phyloP scores from a whole-genome alignment of 2,797 vertebrate genomes.

The Hoplostethus atlanticus region DNA sequence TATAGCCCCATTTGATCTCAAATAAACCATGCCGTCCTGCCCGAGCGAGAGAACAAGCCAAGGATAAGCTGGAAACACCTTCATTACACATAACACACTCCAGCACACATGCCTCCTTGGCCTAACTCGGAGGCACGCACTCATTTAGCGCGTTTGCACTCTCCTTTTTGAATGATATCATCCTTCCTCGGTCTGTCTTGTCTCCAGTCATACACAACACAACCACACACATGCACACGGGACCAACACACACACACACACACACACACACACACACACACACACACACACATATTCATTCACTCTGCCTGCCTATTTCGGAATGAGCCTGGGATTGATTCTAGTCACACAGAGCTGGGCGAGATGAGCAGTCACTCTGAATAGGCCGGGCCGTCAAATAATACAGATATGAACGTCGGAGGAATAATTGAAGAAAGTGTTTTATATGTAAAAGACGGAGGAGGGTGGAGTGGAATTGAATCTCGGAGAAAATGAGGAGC shows the following conservation, averaged over 20 bases:
- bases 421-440: conserved; percentile 86
- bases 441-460: conserved; percentile 87
- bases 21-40: conserved; percentile 71
- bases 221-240: conserved; percentile 45
- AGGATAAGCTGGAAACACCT: conserved; percentile 63
- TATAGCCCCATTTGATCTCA: conserved; percentile 76
- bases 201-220: conserved; percentile 68
- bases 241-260: conserved; percentile 26
- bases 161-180: conserved; percentile 52
- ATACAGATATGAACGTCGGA: conserved; percentile 82
- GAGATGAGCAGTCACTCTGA: conserved; percentile 80
- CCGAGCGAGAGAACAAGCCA: conserved; percentile 44
- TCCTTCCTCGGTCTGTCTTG: conserved; percentile 54
- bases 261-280: conserved; percentile 19
- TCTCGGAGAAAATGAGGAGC: conserved; percentile 79
- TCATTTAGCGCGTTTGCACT: conserved; percentile 25
- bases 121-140: conserved; percentile 10
- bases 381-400: conserved; percentile 77
- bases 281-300: conserved; percentile 21
- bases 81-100: conserved; percentile 62
- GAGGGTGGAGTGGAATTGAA: conserved; percentile 82
- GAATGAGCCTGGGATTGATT: conserved; percentile 78
- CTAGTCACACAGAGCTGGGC: conserved; percentile 75
- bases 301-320: conserved; percentile 54
- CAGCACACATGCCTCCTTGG: conserved; percentile 30